These are phyloP conservation scores for Centruroides sculpturatus DNA, from an alignment of 1,140 invertebrate genomes.

Conservation along the genomic window DNA sequence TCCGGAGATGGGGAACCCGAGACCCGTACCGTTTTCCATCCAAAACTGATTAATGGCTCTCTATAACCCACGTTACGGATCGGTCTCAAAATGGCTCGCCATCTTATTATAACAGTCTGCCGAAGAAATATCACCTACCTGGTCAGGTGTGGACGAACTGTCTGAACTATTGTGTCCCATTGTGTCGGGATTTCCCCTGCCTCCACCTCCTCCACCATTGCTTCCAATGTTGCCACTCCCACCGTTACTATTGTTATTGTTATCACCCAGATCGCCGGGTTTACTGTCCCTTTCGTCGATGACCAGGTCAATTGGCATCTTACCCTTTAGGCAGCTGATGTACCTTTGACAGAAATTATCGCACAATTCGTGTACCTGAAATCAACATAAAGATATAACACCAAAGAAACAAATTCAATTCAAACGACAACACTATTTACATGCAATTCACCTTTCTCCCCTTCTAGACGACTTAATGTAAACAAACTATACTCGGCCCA, in stretches of 20 bases:
- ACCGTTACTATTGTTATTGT: slow-evolving; percentile 21
- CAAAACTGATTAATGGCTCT: too few relatives aligned
- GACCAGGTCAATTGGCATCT: slow-evolving; percentile 46
- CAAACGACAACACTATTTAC: too few relatives aligned
- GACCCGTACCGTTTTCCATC: too few relatives aligned
- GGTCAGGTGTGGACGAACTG: slow-evolving; percentile 22
- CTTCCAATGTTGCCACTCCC: slow-evolving; percentile 13
- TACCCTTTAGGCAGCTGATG: slow-evolving; percentile 44
- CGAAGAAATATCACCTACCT: slow-evolving; percentile 6
- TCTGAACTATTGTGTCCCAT: slow-evolving; percentile 21
- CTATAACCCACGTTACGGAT: too few relatives aligned
- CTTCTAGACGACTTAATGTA: too few relatives aligned
- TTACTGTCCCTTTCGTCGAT: slow-evolving; percentile 39
- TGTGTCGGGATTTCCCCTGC: slow-evolving; percentile 19
- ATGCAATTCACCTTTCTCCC: too few relatives aligned
- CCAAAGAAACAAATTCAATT: too few relatives aligned
- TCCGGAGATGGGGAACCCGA: too few relatives aligned
- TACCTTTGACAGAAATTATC: slow-evolving; percentile 48
- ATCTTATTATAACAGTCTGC: not conserved
- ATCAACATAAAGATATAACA: not conserved
- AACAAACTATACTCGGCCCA: too few relatives aligned
- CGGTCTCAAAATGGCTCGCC: too few relatives aligned
- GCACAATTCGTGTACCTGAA: slow-evolving; percentile 44
- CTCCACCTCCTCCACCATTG: slow-evolving; percentile 14
- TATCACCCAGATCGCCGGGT: slow-evolving; percentile 20